Evolutionary conservation across 2,888 invertebrate genomes (phyloP), one percentile per base, ranked within the genome.

Genomic region (Campaea margaritaria): DNA sequence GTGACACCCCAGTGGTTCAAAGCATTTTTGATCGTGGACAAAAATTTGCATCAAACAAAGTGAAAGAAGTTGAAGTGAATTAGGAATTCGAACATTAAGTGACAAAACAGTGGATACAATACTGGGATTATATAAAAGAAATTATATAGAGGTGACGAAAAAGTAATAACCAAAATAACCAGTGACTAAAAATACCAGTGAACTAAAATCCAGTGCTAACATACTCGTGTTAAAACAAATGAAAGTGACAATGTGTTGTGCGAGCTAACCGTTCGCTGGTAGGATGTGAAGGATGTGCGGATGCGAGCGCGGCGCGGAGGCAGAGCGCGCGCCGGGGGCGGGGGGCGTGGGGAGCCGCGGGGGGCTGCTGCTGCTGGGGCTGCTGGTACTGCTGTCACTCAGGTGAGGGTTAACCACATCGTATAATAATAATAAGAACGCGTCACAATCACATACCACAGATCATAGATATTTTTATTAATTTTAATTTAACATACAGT

Each of bases 271-370:
- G 48, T 48, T 21, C 10, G n/a, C 31, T 48, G 28, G 51, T 80
- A 88, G 82, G 89, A 91, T 91, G 90, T 90, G 83, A 91, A 83
- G 76, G 78, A 91, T 91, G 90, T 80, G 81, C 79, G 85, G 68
- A 89, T 89, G 90, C 75, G 83, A 80, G 81, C 86, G 82, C 74
- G 79, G 87, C 86, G 86, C 83, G 75, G 69, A 73, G 64, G 75
- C 72, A 76, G 65, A 51, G 63, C 69, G 54, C 56, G 59, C 43
- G 39, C 64, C 49, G 15, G 48, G 49, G 39, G 16, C 57, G 36
- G 12, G 12, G 36, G 12, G 36, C 12, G 36, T 1, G 36, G n/a
- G 36, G 36, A 42, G 34, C 58, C 11, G 13, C 12, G 11, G 36
- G 36, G 36, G 36, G 36, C 36, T 36, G 36, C 61, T 81, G 31